Percentiles rank a stretch among this genome's conserved stretches.
Evolutionary conservation across 2,797 vertebrate genomes (phyloP).

Genomic region (Gadopsis bispinosus): DNA sequence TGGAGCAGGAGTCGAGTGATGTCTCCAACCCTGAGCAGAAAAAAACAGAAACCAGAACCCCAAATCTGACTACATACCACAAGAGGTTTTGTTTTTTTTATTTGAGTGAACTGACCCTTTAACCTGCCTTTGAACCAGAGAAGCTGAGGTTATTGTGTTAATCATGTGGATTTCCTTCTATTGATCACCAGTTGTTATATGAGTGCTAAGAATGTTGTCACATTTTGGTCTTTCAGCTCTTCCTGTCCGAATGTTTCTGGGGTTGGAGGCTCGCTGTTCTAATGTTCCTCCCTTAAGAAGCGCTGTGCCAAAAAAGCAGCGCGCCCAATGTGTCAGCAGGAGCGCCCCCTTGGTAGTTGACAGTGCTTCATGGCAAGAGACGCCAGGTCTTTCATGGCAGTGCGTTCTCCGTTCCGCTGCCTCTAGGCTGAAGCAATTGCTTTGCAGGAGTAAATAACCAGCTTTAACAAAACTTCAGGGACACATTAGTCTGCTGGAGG

Average conservation of each 20-base stretch:
- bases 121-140: not conserved
- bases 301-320: slow-evolving; percentile 57
- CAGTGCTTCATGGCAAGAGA: slow-evolving; percentile 74
- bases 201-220: not conserved
- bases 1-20: not conserved
- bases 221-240: not conserved
- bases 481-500: slow-evolving; percentile 84
- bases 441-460: slow-evolving; percentile 87
- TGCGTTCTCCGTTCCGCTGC: slow-evolving; percentile 67
- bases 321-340: slow-evolving; percentile 71
- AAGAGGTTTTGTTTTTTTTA: not conserved
- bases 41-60: not conserved
- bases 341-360: slow-evolving; percentile 75
- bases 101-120: slow-evolving; percentile 10
- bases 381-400: slow-evolving; percentile 79
- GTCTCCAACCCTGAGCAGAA: slow-evolving; percentile 2
- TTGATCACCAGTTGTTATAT: slow-evolving; percentile 35
- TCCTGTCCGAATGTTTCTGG: not conserved
- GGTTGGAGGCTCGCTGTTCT: slow-evolving; percentile 13
- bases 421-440: slow-evolving; percentile 78
- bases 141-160: slow-evolving; percentile 14
- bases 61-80: not conserved
- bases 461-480: slow-evolving; percentile 90
- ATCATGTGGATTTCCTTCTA: slow-evolving; percentile 21
- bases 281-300: slow-evolving; percentile 46